Conservation (phyloP, 2,888 invertebrate genomes). For the Stenurella melanura region DNA sequence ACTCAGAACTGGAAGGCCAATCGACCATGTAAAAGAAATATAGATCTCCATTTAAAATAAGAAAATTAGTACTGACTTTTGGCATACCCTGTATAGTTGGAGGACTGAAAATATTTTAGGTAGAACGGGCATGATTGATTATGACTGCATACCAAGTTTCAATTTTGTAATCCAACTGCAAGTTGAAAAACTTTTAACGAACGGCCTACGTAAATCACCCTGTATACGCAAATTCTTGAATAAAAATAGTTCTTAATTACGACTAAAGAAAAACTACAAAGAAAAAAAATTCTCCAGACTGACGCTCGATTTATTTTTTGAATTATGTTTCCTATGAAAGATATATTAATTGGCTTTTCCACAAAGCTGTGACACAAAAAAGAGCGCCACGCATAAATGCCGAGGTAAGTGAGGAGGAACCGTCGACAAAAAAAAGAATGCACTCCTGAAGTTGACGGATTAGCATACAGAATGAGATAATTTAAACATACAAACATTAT, state of each 20-base stretch:
- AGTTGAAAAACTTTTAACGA: too few relatives aligned
- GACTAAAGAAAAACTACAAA: neutral
- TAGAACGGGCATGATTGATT: too few relatives aligned
- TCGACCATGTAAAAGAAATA: too few relatives aligned
- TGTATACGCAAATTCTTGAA: neutral
- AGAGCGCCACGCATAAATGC: conserved; percentile 19
- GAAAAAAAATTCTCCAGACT: neutral
- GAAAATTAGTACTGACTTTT: too few relatives aligned
- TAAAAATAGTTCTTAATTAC: conserved; percentile 27
- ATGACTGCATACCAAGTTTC: too few relatives aligned
- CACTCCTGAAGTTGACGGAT: conserved; percentile 58
- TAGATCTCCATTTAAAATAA: too few relatives aligned
- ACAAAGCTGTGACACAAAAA: conserved; percentile 28
- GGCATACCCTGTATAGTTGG: too few relatives aligned
- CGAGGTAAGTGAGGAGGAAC: conserved; percentile 32
- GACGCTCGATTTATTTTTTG: conserved; percentile 43
- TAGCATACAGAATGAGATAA: conserved; percentile 61
- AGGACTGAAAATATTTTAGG: too few relatives aligned
- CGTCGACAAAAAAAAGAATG: conserved; percentile 35
- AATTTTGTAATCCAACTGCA: too few relatives aligned
- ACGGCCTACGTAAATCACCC: too few relatives aligned
- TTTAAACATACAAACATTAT: conserved; percentile 58
- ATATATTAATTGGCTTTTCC: conserved; percentile 24
- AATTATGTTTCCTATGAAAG: conserved; percentile 44
- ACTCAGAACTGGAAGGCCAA: too few relatives aligned